A percentile compares a stretch with the other conserved stretches of the same genome.
Conservation (phyloP, 30 jellyfish, hydroid and myxozoan species). For the Nemopilema nomurai region DNA sequence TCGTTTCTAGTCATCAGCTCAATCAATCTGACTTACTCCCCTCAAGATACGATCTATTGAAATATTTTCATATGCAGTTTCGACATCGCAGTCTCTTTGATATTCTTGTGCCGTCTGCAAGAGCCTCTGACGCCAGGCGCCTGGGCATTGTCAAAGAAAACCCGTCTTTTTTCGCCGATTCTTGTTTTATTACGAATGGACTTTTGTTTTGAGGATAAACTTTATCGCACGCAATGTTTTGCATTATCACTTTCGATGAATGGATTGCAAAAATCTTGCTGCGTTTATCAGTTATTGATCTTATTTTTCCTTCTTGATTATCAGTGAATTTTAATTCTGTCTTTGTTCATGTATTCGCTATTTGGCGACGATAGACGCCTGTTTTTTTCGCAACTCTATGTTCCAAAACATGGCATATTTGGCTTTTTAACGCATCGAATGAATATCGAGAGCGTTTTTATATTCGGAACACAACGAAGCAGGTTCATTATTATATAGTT, state of each 20-base stretch:
- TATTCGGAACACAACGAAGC: neutral
- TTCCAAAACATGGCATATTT: neutral
- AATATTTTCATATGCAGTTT: neutral
- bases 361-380: neutral
- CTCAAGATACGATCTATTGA: neutral
- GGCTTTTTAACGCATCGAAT: neutral
- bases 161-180: neutral
- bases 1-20: too few relatives aligned
- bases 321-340: neutral
- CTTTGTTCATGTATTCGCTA: neutral
- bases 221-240: neutral
- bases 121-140: neutral
- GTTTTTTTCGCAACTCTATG: neutral
- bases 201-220: neutral
- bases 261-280: neutral
- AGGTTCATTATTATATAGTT: neutral
- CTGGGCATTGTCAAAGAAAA: neutral
- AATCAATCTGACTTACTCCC: neutral
- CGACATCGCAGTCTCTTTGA: neutral
- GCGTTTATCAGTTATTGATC: neutral
- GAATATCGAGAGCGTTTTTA: neutral
- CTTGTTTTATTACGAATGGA: neutral
- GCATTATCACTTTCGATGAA: neutral
- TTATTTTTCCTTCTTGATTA: neutral
- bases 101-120: neutral